phyloP scores from a whole-genome alignment of 2,113 vertebrate species.

The Dicerorhinus sumatrensis region DNA sequence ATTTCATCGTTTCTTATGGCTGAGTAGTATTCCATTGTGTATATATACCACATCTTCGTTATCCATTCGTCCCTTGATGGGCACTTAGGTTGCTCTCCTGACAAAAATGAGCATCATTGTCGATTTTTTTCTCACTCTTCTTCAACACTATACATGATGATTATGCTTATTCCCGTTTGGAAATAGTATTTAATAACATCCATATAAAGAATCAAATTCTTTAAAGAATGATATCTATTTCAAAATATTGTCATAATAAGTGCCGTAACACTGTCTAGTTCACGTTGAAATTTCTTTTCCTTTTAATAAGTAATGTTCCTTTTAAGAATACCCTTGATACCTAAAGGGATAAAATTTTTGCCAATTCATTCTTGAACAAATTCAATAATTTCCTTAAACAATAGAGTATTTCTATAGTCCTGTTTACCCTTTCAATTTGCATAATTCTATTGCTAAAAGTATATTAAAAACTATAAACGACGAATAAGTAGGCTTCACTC shows the following conservation, averaged over 20 bases:
- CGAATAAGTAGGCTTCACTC: neutral
- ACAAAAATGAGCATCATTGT: neutral
- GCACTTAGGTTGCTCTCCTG: too few relatives aligned
- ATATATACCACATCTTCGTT: too few relatives aligned
- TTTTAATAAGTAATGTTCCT: neutral
- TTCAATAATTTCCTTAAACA: neutral
- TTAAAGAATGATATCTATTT: neutral
- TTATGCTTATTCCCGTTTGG: neutral
- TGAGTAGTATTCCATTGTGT: too few relatives aligned
- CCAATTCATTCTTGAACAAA: neutral
- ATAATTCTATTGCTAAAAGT: neutral
- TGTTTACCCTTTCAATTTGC: neutral
- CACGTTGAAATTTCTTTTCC: neutral
- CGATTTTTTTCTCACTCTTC: neutral
- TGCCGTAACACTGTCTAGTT: neutral
- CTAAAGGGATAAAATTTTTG: neutral
- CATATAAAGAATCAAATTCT: neutral
- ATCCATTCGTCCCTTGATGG: too few relatives aligned
- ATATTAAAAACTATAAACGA: neutral
- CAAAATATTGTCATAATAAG: neutral
- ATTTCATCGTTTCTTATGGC: too few relatives aligned
- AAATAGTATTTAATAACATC: neutral
- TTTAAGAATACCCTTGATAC: too few relatives aligned
- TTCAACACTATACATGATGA: neutral
- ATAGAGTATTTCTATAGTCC: neutral